Conservation (phyloP, 2,888 invertebrate genomes). For the Pinctada fucata region DNA sequence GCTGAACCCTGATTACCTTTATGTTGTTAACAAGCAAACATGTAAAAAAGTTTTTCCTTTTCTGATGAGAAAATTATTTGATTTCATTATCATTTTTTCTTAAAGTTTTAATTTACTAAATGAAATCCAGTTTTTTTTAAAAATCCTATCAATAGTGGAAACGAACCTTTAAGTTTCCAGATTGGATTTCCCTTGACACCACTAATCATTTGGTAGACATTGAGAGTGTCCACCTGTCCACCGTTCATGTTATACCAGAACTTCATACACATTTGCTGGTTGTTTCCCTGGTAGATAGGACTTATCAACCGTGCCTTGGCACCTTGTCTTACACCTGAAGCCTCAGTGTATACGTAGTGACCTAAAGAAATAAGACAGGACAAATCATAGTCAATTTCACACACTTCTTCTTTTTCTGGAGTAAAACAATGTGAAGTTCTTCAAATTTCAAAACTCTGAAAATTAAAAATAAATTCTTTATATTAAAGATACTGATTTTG, state of each 20-base stretch:
- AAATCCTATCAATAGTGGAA: too few relatives aligned
- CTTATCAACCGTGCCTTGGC: conserved; percentile 81
- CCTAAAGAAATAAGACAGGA: conserved; percentile 45
- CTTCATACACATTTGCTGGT: conserved; percentile 56
- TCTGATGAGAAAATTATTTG: background rate
- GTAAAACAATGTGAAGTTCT: too few relatives aligned
- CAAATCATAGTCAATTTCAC: background rate
- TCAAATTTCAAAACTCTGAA: too few relatives aligned
- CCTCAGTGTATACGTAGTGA: conserved; percentile 88
- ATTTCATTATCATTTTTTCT: too few relatives aligned
- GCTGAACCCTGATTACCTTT: conserved; percentile 62
- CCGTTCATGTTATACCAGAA: conserved; percentile 73
- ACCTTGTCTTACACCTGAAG: conserved; percentile 81
- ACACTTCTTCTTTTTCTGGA: too few relatives aligned
- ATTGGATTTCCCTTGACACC: conserved; percentile 37
- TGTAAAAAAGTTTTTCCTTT: conserved; percentile 4
- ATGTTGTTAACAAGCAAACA: background rate
- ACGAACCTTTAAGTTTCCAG: conserved; percentile 55
- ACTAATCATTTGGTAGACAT: conserved; percentile 52
- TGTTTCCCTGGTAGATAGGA: conserved; percentile 47
- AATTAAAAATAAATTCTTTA: too few relatives aligned
- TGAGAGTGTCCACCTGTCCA: conserved; percentile 57
- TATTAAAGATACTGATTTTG: background rate
- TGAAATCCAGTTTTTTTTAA: too few relatives aligned
- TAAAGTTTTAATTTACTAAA: too few relatives aligned